Conservation (phyloP, 1,140 invertebrate genomes). For the Diachasma alloeum region DNA sequence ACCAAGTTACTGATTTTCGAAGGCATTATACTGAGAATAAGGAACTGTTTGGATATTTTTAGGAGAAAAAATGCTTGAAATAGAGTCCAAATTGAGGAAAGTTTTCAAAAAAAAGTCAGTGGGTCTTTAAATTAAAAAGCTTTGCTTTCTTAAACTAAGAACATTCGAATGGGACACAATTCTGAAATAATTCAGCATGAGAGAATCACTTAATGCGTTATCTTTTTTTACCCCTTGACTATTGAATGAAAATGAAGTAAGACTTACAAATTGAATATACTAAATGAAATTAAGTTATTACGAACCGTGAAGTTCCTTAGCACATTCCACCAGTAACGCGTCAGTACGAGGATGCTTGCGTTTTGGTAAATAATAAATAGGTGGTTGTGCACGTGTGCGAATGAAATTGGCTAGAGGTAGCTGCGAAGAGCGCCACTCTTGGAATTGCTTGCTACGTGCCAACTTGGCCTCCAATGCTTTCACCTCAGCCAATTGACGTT, state of each 20-base stretch:
- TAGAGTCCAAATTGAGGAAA: too few species aligned
- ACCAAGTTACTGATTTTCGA: too few species aligned
- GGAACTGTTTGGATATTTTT: too few species aligned
- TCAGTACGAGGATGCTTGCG: slow-evolving; percentile 70
- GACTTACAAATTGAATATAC: neutral
- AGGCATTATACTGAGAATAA: too few species aligned
- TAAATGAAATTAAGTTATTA: neutral
- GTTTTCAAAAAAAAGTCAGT: too few species aligned
- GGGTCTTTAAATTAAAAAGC: too few species aligned
- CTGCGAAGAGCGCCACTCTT: slow-evolving; percentile 86
- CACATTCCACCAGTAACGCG: slow-evolving; percentile 67
- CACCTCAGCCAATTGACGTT: slow-evolving; percentile 88
- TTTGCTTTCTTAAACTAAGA: too few species aligned
- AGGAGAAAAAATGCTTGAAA: too few species aligned
- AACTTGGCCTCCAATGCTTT: slow-evolving; percentile 91
- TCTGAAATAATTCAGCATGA: too few species aligned
- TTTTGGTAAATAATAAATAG: slow-evolving; percentile 88
- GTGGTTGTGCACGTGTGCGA: slow-evolving; percentile 84
- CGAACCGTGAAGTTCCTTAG: slow-evolving; percentile 70
- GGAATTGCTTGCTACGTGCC: slow-evolving; percentile 84
- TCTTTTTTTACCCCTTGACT: neutral
- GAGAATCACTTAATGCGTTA: slow-evolving; percentile 1
- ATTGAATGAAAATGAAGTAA: slow-evolving; percentile 15
- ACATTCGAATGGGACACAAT: too few species aligned
- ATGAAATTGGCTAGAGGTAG: slow-evolving; percentile 84